Conservation (phyloP, 2,888 invertebrate genomes). For the Lacanobia oleracea region DNA sequence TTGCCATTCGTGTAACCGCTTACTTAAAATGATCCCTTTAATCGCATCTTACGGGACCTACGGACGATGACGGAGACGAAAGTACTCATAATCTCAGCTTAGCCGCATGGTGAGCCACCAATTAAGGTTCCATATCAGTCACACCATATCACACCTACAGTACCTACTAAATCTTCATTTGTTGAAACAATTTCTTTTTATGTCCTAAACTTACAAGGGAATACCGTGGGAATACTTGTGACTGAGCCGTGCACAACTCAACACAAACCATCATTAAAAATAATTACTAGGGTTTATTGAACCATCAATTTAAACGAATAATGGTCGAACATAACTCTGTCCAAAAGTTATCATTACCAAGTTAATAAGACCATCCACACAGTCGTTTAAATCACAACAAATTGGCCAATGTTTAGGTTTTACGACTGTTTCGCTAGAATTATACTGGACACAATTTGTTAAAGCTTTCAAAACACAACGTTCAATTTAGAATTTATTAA, state of each 20-base stretch:
- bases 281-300: constrained; percentile 22
- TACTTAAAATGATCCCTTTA: constrained; percentile 28
- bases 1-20: neutral
- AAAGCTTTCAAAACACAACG: constrained; percentile 57
- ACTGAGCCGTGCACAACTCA: neutral
- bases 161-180: constrained; percentile 1
- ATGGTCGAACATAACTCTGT: constrained; percentile 27
- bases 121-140: constrained; percentile 18
- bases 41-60: constrained; percentile 22
- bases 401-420: constrained; percentile 55
- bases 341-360: constrained; percentile 43
- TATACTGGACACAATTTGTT: constrained; percentile 52
- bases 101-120: constrained; percentile 28
- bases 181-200: neutral
- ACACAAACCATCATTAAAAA: constrained; percentile 11
- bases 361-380: constrained; percentile 49
- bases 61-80: constrained; percentile 19
- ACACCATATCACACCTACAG: neutral
- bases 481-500: constrained; percentile 60
- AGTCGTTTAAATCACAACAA: constrained; percentile 50
- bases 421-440: constrained; percentile 56
- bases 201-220: neutral
- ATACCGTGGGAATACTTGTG: no score
- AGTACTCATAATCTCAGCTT: constrained; percentile 41
- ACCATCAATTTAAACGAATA: constrained; percentile 33